These are phyloP conservation scores for Hipparchia sbordonii DNA, from an alignment of 2,888 invertebrate genomes.

Conservation along the genomic window DNA sequence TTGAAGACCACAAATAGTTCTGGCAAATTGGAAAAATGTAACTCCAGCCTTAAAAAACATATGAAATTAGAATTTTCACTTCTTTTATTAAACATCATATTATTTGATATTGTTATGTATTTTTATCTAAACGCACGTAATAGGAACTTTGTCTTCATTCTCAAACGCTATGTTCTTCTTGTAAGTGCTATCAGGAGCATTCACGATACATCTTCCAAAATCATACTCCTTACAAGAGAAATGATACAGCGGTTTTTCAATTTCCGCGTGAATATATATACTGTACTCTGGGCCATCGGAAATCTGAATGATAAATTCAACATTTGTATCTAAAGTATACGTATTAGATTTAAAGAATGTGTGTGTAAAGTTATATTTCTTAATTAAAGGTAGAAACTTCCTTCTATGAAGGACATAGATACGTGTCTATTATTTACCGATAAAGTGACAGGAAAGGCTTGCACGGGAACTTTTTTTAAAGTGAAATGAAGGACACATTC, in stretches of 20 bases:
- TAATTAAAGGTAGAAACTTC: too few species aligned
- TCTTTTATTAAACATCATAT: background rate
- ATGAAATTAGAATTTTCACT: background rate
- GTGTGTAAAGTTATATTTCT: background rate
- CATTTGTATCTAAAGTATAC: background rate
- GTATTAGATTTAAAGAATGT: background rate
- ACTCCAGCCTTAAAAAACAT: conserved; percentile 73
- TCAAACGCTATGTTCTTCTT: conserved; percentile 68
- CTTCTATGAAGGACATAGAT: too few species aligned
- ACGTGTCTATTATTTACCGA: conserved; percentile 49
- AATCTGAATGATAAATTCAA: conserved; percentile 69
- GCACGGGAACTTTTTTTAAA: conserved; percentile 68
- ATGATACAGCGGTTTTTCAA: conserved; percentile 80
- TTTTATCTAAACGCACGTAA: conserved; percentile 55
- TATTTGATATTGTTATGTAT: background rate
- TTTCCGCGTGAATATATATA: conserved; percentile 82
- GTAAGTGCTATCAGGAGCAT: conserved; percentile 72
- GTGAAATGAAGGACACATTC: conserved; percentile 66
- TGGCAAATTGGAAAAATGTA: conserved; percentile 71
- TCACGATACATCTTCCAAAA: conserved; percentile 86
- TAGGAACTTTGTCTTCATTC: conserved; percentile 62
- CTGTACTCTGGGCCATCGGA: conserved; percentile 85
- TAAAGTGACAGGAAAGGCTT: conserved; percentile 65
- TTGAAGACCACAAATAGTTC: conserved; percentile 78
- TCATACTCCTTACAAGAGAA: conserved; percentile 85